Evolutionary conservation across 2,888 invertebrate species (phyloP), one percentile per base, ranked within the genome.

Genomic region (Helobdella robusta): DNA sequence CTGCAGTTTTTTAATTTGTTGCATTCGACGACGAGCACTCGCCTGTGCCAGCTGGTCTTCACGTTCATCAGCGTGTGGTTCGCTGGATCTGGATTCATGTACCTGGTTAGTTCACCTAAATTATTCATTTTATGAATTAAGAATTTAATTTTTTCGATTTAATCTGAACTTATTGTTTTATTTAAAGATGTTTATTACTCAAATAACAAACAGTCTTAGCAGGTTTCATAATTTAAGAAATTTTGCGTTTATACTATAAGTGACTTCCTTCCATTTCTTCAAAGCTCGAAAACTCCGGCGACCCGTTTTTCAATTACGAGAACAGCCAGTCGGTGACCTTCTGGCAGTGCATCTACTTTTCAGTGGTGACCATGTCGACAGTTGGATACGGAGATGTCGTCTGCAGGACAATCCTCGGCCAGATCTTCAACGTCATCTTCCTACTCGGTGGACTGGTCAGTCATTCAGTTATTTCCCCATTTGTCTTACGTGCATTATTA

Each of bases 291-390:
- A 66, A 66, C 61, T 32, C 66, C 5, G 66, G 66, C 1, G 66
- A 62, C 36, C 66, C 62, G 18, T 61, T 62, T 30, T 30, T 18
- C 32, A 62, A 54, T 40, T 54, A 40, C 40, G 23, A 40, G 32
- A 66, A 62, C 56, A 54, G 44, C 23, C 52, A 46, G 25, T 20
- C 20, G 20, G 20, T 66, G 8, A 48, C 66, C 3, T 66, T 62
- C 32, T 66, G 66, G 66, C n/a, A 66, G 52, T 66, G 84, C 82
- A 92, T 97, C 78, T 98, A 98, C 85, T 98, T 97, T 84, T 86
- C 98, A 75, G 90, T 99, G 83, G 98, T 99, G 78, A 99, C 98
- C 78, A 98, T 99, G 97, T 97, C 98, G 77, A 99, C 98, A 73
- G 98, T 98, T 82, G 98, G 98, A 80, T 97, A 95, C 83, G 98